Evolutionary conservation across 2,797 vertebrate species (phyloP).

Genomic region (Betta splendens): DNA sequence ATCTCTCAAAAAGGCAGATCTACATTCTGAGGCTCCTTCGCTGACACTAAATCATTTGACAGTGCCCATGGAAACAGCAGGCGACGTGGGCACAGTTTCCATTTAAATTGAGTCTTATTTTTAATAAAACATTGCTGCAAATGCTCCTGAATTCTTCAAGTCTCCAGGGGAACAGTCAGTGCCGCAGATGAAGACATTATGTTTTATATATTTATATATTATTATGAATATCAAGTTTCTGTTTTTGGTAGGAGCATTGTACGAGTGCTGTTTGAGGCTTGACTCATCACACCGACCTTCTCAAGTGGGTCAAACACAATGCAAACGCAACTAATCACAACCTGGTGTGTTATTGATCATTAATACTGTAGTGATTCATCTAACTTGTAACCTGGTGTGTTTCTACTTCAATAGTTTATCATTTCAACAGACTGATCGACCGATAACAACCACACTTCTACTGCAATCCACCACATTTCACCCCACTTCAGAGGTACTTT

Average conservation of each 20-base stretch:
- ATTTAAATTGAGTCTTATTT: slow-evolving; percentile 7
- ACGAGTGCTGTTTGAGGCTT: slow-evolving; percentile 2
- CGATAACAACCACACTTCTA: too few relatives aligned
- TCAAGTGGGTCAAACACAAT: neutral
- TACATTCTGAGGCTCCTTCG: neutral
- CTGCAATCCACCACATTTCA: too few relatives aligned
- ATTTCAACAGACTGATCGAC: too few relatives aligned
- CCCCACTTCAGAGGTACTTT: too few relatives aligned
- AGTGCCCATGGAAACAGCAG: neutral
- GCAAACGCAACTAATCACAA: neutral
- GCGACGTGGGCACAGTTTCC: slow-evolving; percentile 10
- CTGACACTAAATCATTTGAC: slow-evolving; percentile 10
- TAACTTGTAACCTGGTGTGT: too few relatives aligned
- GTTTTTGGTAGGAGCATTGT: neutral
- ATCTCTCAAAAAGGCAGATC: neutral
- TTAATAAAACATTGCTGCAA: slow-evolving; percentile 13
- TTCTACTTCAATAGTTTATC: too few relatives aligned
- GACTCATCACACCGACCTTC: neutral
- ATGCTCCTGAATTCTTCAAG: neutral
- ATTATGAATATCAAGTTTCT: slow-evolving; percentile 3
- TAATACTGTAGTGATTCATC: too few relatives aligned
- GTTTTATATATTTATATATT: neutral
- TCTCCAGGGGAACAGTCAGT: neutral
- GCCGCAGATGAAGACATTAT: slow-evolving; percentile 5
- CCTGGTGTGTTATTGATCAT: too few relatives aligned